Evolutionary conservation across 2,113 vertebrate genomes (phyloP), one percentile per base, ranked within the genome.

Genomic region (Leuciscus idus): DNA sequence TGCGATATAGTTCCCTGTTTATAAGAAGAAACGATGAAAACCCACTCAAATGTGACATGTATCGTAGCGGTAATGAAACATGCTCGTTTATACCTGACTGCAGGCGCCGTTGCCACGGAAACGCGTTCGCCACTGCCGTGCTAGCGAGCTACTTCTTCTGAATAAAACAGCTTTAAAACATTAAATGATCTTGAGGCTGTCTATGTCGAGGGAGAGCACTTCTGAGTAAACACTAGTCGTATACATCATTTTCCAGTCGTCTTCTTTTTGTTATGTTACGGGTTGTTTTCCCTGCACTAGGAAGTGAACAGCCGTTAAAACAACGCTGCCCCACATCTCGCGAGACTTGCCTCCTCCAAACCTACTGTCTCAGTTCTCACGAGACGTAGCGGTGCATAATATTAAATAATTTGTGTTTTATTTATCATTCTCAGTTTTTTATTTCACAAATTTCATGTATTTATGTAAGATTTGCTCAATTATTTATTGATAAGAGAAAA

Each of bases 61-160:
- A 43, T 26, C 15, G 5, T 3, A 17, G 39, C 15, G 39, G 5
- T 23, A 6, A 64, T 8, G 4, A 15, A 55, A 10, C 57, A 4
- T 39, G 50, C 19, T 70, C 10, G 43, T 43, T 43, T 8, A 36
- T 50, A n/a, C 48, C 62, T 52, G 43, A 50, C 46, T 13, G 64
- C 13, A 46, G 50, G 21, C 33, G 79, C 72, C 86, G 89, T 90
- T 90, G 89, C 89, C 84, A 90, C 75, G 89, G 89, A 77, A 84
- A 88, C 89, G 72, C 62, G 52, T 72, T 81, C 6, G 28, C 81
- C 74, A 28, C 5, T 30, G 23, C 5, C 2, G 59, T 36, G 57
- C 52, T 82, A 85, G 55, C 55, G 19, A 36, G 48, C 26, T 2
- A 15, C 30, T 30, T 10, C 43, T 30, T 10, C 39, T 26, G 30